Evolutionary conservation across 2,888 invertebrate genomes (phyloP), one percentile per base, ranked within the genome.

Genomic region (Periphyllus acericola): DNA sequence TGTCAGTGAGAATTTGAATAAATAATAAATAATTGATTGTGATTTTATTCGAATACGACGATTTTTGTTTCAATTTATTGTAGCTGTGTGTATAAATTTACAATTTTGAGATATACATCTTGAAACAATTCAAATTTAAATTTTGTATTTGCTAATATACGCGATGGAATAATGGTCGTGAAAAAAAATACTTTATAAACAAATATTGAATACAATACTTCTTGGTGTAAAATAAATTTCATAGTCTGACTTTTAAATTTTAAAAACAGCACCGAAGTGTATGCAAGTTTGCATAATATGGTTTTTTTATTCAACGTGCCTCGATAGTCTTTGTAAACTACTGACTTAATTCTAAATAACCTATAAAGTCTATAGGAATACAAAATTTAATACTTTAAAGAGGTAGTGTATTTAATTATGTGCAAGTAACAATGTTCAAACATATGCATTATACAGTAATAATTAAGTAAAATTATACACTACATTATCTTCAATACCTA

Each of bases 21-120:
- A 75, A 83, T 75, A 75, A 75, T 75, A 83, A 72, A 83, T 83
- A 60, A 83, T 83, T 74, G 72, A 83, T 74, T 34, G 55, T n/a
- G 36, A 74, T 55, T 83, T 74, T 74, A 74, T 83, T 83, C 71
- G 9, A 72, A 52, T 83, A 80, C 32, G 17, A 32, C 29, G 21
- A 55, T 60, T 74, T 83, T 55, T 74, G 55, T 55, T 74, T n/a
- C n/a, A 46, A 71, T 32, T 0, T 52, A 34, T 8, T 71, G 52
- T 34, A 52, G 71, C 66, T 66, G 34, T 29, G 5, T 32, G 11
- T 40, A 80, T 66, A 29, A 36, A 66, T 80, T 66, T 11, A 40
- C n/a, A 66, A 66, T n/a, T 19, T 66, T 80, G 36, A 66, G 80
- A 80, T 80, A 80, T n/a, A 66, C 25, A 78, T 78, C 25, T 75